Evolutionary conservation across 2,888 invertebrate genomes (phyloP), one percentile per base, ranked within the genome.

Genomic region (Melanophora roralis): DNA sequence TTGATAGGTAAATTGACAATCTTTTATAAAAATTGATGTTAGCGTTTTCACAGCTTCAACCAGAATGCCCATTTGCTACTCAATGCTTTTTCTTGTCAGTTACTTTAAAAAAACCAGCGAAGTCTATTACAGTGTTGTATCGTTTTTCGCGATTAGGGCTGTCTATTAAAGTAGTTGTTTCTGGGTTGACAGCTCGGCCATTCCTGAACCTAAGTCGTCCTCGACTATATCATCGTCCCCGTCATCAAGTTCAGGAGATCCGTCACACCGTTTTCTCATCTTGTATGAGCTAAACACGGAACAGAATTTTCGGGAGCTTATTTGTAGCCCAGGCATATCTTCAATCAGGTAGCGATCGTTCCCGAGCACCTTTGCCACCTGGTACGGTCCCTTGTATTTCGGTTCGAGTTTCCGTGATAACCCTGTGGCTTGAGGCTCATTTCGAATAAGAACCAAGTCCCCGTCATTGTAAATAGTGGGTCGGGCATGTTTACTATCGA

Each of bases 261-360:
- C 40, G 1, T 11, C 14, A 16, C 76, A 79, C 81, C 76, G 82
- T 0, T 62, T 75, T 59, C 79, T 81, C 27, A 82, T 82, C 49
- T 77, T 83, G 32, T 82, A 74, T 4, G 72, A 60, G 11, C 43
- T 27, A 27, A 19, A 78, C 0, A 64, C 62, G 6, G 81, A 80
- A 16, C 59, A 59, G 14, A 79, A 83, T 12, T 78, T 82, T 8
- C 76, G 47, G 12, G 60, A 64, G 4, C 47, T 68, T 0, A 79
- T 43, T 11, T 64, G 55, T 51, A 80, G 57, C 21, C 82, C 78
- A 8, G 74, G 73, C 1, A 80, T 79, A 57, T 83, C 80, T 74
- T 81, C 81, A 1, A 82, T n/a, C 1, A 82, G 32, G 38, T 82
- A 84, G 0, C 82, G 68, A 27, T 82, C 81, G 7, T 83, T 81